Percentiles rank a stretch among this genome's conserved stretches.
Evolutionary conservation across 1,140 invertebrate species (phyloP).

Genomic region (Samia ricini): DNA sequence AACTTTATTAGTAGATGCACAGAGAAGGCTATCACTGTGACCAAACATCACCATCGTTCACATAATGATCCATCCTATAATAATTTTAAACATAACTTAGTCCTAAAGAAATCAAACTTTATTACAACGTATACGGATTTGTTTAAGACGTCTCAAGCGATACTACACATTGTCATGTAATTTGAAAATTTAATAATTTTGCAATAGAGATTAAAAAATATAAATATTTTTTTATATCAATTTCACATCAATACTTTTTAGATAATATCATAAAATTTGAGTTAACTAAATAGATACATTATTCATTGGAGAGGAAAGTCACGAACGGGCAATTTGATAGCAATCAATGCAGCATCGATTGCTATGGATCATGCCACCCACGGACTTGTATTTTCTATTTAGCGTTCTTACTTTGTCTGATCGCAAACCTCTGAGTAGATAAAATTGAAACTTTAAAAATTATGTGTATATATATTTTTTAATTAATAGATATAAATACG

Average conservation of each 20-base stretch:
- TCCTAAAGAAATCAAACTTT: too few relatives aligned
- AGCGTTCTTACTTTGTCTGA: neutral
- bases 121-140: too few relatives aligned
- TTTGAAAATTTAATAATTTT: too few relatives aligned
- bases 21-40: too few relatives aligned
- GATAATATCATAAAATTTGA: constrained; percentile 2
- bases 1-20: too few relatives aligned
- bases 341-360: constrained; percentile 44
- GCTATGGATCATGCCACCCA: constrained; percentile 33
- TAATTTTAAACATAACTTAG: too few relatives aligned
- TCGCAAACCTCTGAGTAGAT: neutral
- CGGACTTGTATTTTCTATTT: constrained; percentile 4
- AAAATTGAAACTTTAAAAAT: neutral
- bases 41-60: too few relatives aligned
- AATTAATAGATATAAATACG: neutral
- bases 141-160: too few relatives aligned
- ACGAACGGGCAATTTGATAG: constrained; percentile 63
- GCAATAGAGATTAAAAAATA: neutral
- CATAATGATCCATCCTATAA: too few relatives aligned
- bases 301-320: constrained; percentile 40
- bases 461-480: neutral
- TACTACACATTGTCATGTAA: too few relatives aligned
- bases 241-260: neutral
- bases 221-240: neutral
- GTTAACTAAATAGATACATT: constrained; percentile 62